Evolutionary conservation across 92 coral and sea anemone species (phyloP), one percentile per base, ranked within the genome.

Genomic region (Parazoanthus darwini): DNA sequence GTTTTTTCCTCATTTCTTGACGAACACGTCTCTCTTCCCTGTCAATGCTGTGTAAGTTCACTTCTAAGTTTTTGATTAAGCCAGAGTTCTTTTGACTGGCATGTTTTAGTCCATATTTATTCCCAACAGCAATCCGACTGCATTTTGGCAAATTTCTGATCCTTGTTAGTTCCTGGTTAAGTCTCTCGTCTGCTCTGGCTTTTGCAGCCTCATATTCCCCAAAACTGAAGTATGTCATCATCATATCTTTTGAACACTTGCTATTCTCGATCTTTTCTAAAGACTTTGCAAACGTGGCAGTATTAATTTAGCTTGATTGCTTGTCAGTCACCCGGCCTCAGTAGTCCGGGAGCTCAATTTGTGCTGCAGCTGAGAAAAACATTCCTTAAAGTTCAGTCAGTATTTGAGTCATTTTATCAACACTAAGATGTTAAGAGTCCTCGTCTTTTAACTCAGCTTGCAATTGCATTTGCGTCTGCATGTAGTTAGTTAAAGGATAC

Each of bases 1-100:
- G 87, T 37, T 86, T 89, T 75, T 90, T 94, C 56, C 83, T 79
- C 75, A 90, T 74, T 80, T 95, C 94, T 46, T 91, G 92, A 2
- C 81, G 89, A 3, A 91, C 94, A 23, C 98, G 88, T 74, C 91
- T 77, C 54, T 89, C 88, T 73, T 95, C 95, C 6, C 95, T 81
- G 22, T 93, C 81, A 23, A 96, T 85, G 23, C 90, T 79, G 54
- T 86, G 42, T 80, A 96, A 81, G 85, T 94, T 89, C 35, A 86
- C 85, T 84, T 95, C 98, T 4, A 96, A 81, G 51, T 85, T 89
- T 74, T 96, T 95, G 8, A 94, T 35, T 54, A 96, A 88, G 9
- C 98, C 94, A 8, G 93, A 92, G 66, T 96, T 96, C 78, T 91
- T 96, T 81, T 91, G 94, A 77, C 92, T 93, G 0, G 98, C 95